Conservation (phyloP, 1,140 invertebrate species). For the Monomorium pharaonis region DNA sequence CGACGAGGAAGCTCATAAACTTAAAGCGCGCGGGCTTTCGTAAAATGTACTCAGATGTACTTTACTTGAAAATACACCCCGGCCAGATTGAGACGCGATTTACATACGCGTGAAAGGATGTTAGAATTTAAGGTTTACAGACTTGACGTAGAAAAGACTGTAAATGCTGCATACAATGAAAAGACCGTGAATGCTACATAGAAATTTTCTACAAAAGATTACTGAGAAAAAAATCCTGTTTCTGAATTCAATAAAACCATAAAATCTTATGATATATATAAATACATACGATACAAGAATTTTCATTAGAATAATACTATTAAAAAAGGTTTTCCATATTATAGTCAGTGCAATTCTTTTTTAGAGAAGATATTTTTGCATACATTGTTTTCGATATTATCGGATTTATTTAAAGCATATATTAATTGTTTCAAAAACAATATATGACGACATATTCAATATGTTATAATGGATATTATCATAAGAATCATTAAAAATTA, state of each 20-base stretch:
- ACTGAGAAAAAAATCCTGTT: not conserved
- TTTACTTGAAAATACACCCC: constrained; percentile 31
- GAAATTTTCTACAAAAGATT: not conserved
- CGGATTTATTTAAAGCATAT: too few species aligned
- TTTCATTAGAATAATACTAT: not conserved
- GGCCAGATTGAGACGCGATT: constrained; percentile 44
- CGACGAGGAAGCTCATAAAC: constrained; percentile 55
- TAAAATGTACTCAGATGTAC: constrained; percentile 32
- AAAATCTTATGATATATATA: not conserved
- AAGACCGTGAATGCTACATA: too few species aligned
- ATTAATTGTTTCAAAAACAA: too few species aligned
- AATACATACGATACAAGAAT: not conserved
- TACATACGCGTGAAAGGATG: constrained; percentile 34
- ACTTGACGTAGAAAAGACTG: not conserved
- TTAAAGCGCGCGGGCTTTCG: constrained; percentile 48
- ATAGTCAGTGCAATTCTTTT: not conserved
- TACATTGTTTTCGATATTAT: not conserved
- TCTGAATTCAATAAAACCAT: not conserved
- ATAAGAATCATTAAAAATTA: not conserved
- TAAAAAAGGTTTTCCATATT: not conserved
- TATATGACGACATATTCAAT: not conserved
- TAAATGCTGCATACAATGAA: not conserved
- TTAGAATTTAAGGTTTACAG: constrained; percentile 38
- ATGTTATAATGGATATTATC: not conserved
- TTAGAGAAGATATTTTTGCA: too few species aligned